Evolutionary conservation across 2,797 vertebrate species (phyloP).

Genomic region (Pygocentrus nattereri): DNA sequence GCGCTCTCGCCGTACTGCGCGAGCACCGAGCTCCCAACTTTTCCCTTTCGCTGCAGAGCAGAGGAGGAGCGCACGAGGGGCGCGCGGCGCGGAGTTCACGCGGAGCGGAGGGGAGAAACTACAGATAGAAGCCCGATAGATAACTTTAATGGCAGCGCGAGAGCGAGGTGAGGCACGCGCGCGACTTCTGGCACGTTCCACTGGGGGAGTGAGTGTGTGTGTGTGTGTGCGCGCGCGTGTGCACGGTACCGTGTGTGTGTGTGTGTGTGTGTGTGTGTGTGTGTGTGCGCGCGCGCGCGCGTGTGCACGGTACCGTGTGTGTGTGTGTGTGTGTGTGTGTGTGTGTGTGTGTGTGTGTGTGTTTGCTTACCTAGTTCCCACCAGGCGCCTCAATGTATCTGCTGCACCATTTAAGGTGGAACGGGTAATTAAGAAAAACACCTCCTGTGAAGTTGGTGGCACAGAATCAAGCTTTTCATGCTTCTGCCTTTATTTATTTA

Average conservation of each 20-base stretch:
- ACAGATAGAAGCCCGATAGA: not conserved
- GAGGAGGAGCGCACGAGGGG: not conserved
- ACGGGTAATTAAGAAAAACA: too few species aligned
- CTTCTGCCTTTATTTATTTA: too few species aligned
- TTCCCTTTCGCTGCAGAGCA: not conserved
- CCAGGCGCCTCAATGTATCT: too few species aligned
- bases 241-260: not conserved
- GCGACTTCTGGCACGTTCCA: too few species aligned
- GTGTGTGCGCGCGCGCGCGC: too few species aligned
- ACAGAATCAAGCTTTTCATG: too few species aligned
- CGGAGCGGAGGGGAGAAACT: too few species aligned
- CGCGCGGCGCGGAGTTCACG: too few species aligned
- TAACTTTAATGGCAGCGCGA: not conserved
- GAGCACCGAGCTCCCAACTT: not conserved
- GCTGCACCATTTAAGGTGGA: too few species aligned
- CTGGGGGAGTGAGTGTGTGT: too few species aligned
- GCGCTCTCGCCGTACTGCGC: slow-evolving; percentile 8
- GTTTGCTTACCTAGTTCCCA: not conserved
- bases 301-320: not conserved
- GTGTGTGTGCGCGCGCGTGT: too few species aligned
- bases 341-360: not conserved
- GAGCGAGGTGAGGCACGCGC: not conserved
- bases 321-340: not conserved
- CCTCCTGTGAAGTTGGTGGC: too few species aligned
- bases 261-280: not conserved